Base-by-base conservation (phyloP, 2,888 invertebrate species). In the Zaprionus bogoriensis region DNA sequence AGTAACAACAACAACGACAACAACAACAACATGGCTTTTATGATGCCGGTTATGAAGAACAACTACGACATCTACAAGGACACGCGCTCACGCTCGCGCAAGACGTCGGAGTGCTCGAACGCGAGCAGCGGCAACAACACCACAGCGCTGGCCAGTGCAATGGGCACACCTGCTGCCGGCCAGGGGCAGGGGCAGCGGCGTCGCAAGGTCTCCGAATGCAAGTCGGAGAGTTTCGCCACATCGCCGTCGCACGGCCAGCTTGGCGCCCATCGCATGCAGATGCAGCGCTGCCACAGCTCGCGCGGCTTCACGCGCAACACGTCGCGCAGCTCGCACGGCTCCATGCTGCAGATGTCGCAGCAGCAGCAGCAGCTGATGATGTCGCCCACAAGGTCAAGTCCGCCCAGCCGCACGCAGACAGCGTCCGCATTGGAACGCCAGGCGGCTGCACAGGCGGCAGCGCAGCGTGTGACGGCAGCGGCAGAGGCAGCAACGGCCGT, bases 41-140 rank as follows among this genome's bases (percentile, higher is more conserved):
- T 97, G 97, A 96, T 97, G 96, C 97, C 97, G 61, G 97, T 97
- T 75, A 94, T 97, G 92, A 97, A 97, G 92, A 97, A 97, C 92
- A 96, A 97, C 91, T 97, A 96, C 94, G 96, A 97, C 91, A 96
- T 97, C 89, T 97, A 97, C 93, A 96, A 96, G 92, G 95, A 95
- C 74, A 83, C 88, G 90, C 94, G 96, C 47, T 93, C 94, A 55
- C 93, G 96, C 48, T 94, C 94, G 59, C 93, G 96, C 77, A 93
- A 95, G 74, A 93, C 94, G 39, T 96, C 96, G 6, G 96, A 96
- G 91, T 94, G 94, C 81, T 94, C 95, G 3, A 90, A 81, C 57
- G 76, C 77, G 28, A 84, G 85, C 92, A 89, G 94, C 65, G 93
- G 94, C 67, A 60, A 55, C 48, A 67, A 59, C 4, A 69, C 72